Percentiles rank a stretch among this genome's conserved stretches.
Evolutionary conservation across 1,140 invertebrate species (phyloP).

Genomic region (Telenomus remus): DNA sequence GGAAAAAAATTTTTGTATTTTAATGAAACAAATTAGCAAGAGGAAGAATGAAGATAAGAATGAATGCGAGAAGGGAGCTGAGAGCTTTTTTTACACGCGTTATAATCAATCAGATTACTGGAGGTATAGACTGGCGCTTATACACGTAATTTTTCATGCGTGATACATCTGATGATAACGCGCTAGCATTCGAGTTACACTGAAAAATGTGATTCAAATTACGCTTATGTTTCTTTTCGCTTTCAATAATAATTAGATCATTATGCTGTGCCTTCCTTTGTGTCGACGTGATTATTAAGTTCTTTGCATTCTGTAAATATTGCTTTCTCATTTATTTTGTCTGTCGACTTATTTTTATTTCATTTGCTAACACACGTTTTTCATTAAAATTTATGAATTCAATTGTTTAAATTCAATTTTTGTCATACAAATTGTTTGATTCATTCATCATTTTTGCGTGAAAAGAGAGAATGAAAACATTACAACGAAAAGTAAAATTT

Average conservation of each 20-base stretch:
- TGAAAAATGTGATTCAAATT: conserved; percentile 20
- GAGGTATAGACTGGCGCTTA: background rate
- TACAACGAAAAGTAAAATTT: too few species aligned
- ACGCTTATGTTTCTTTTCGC: conserved; percentile 17
- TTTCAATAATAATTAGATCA: conserved; percentile 19
- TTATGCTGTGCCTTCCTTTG: background rate
- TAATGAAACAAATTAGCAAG: too few species aligned
- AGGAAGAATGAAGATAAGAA: background rate
- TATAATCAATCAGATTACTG: background rate
- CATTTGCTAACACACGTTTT: too few species aligned
- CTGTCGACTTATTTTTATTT: too few species aligned
- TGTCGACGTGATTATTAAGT: background rate
- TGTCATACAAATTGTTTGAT: too few species aligned
- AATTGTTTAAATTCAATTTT: too few species aligned
- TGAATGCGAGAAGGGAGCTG: background rate
- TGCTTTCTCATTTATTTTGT: too few species aligned
- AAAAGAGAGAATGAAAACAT: too few species aligned
- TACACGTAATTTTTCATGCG: conserved; percentile 20
- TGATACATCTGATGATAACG: conserved; percentile 20
- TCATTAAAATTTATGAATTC: too few species aligned
- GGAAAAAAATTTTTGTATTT: too few species aligned
- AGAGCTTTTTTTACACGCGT: background rate
- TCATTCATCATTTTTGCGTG: too few species aligned
- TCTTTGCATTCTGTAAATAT: background rate
- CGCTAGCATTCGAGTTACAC: conserved; percentile 14